Base-by-base conservation (phyloP, 2,888 invertebrate genomes). In the Temnothorax ravouxi region DNA sequence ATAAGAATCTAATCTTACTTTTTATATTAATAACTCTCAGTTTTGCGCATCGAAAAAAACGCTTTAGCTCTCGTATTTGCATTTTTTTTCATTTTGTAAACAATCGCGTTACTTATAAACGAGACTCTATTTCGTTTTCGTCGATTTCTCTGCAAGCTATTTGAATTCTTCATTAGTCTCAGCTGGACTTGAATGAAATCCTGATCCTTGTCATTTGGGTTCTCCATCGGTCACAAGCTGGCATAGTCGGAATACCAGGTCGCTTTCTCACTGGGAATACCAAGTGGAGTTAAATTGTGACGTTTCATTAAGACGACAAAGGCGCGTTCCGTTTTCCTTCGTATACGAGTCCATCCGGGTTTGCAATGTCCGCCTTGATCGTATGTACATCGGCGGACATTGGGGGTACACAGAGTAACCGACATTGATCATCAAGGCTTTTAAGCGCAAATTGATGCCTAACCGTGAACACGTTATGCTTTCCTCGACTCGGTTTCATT, bases 241-340 rank as follows among this genome's bases (percentile, higher is more conserved):
- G 67, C 50, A 69, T 84, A 83, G 86, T 79, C 61, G 85, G 88
- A 86, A 85, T 83, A 84, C 69, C 83, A 83, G 79, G 84, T 54
- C 80, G 67, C 84, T 87, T 86, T 79, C 81, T 76, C 67, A 52
- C 61, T 61, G 64, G 83, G 83, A 85, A 85, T 87, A 82, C 87
- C 81, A 47, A 75, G 82, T 66, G 84, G 64, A 82, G 84, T 47
- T 61, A 86, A 89, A 88, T 86, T 83, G 91, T 91, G 90, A 91
- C 91, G 88, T 90, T 90, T 90, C 90, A 90, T 88, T 88, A 90
- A 91, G 89, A 88, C 86, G 88, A 90, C 91, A 90, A 89, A 90
- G 89, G 85, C 83, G 38, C 84, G 69, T 80, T 76, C 71, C 69
- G 59, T 44, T 69, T 71, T 59, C 56, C 15, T 29, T 29, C 18